Evolutionary conservation across 2,797 vertebrate species (phyloP).

Genomic region (Acomys russatus): DNA sequence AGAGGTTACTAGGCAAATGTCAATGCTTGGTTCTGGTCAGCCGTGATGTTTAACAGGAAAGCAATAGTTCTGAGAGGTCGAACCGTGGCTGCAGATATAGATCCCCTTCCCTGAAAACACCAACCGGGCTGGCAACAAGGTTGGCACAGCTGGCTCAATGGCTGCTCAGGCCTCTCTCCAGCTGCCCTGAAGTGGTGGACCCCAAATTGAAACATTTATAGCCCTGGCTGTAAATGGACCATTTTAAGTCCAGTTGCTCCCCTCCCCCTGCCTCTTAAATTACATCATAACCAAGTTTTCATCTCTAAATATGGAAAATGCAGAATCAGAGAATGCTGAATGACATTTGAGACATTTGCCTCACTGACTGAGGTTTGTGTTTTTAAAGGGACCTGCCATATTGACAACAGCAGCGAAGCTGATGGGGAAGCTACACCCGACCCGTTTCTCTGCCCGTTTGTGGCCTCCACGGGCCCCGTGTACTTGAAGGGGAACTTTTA

Average conservation of each 20-base stretch:
- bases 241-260: constrained; percentile 87
- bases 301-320: neutral
- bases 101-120: neutral
- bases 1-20: neutral
- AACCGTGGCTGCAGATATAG: too few species aligned
- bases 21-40: neutral
- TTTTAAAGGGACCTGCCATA: constrained; percentile 92
- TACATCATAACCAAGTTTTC: neutral
- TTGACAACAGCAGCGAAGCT: constrained; percentile 94
- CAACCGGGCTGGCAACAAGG: neutral
- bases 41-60: neutral
- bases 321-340: neutral
- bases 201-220: constrained; percentile 86
- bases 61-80: neutral
- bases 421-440: constrained; percentile 94
- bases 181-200: neutral
- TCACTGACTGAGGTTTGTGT: constrained; percentile 72
- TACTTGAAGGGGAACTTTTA: constrained; percentile 91
- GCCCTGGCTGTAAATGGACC: constrained; percentile 83
- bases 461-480: constrained; percentile 91
- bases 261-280: too few species aligned
- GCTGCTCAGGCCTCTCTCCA: neutral
- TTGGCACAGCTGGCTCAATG: accelerated
- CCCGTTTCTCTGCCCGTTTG: constrained; percentile 94
- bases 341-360: neutral